Evolutionary conservation across 2,113 vertebrate species (phyloP).

Genomic region (Butorides virescens): DNA sequence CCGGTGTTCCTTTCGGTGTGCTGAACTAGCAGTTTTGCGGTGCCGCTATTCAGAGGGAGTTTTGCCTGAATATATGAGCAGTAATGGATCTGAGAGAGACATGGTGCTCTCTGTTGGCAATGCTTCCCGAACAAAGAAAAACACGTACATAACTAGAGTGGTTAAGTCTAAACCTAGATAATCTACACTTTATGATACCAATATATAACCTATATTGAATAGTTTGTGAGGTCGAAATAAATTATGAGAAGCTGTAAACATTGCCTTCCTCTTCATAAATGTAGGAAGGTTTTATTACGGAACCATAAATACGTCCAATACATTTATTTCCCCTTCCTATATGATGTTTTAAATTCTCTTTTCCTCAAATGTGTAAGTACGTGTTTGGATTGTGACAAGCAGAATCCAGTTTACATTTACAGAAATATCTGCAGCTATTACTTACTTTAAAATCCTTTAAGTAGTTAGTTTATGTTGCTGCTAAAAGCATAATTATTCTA

Average conservation of each 20-base stretch:
- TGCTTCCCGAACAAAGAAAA: neutral
- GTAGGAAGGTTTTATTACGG: conserved; percentile 2
- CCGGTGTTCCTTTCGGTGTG: neutral
- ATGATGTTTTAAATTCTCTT: neutral
- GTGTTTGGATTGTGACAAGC: neutral
- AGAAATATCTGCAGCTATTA: neutral
- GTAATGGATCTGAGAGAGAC: neutral
- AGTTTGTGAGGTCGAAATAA: neutral
- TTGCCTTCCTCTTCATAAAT: neutral
- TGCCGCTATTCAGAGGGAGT: neutral
- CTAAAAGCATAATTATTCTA: neutral
- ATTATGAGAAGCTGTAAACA: neutral
- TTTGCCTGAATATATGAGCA: neutral
- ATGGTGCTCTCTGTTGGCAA: neutral
- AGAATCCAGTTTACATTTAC: neutral
- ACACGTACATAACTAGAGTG: neutral
- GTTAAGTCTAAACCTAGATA: conserved; percentile 21
- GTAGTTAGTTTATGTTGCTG: neutral
- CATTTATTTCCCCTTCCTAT: neutral
- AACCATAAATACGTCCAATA: neutral
- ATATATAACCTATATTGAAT: neutral
- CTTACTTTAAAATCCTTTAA: neutral
- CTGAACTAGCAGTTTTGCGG: neutral
- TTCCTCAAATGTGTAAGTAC: neutral
- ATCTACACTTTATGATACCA: conserved; percentile 2